Evolutionary conservation across 2,113 vertebrate genomes (phyloP), one percentile per base, ranked within the genome.

Genomic region (human (Homo sapiens)): DNA sequence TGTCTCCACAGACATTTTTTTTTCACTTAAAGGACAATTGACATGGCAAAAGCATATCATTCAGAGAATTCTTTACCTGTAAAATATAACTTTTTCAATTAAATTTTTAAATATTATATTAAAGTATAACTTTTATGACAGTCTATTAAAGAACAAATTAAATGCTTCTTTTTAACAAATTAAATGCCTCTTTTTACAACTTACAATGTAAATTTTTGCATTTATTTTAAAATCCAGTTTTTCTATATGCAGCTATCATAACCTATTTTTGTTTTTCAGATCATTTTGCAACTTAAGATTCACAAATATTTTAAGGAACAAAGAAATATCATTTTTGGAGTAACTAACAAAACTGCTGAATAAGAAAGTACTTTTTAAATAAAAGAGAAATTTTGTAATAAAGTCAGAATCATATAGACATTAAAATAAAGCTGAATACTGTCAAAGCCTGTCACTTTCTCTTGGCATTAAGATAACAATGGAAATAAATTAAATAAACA

Each of bases 41-140:
- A 13, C 43, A 57, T 23, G 38, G 45, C 32, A 64, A 79, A 95
- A 59, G 18, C 22, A 90, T 10, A 61, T 83, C 6, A 57, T 90
- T 82, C 89, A 93, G 48, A 72, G 23, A 70, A 66, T 12, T 12
- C 1, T 79, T 88, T 25, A 32, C 13, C 32, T 45, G 16, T 72
- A 94, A 96, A 90, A 76, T 59, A 94, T 6, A 93, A 61, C 61
- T 78, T 94, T 78, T 43, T 73, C 16, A 22, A 82, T 25, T 75
- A 9, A 20, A 50, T 12, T 68, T 90, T 80, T 27, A 2, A 86
- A 91, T 87, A 72, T 45, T 87, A 72, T 45, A 86, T 73, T 27
- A 90, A 93, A 72, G 73, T 25, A 17, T 8, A 92, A 20, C 6
- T 84, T n/a, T 90, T 12, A 66, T 79, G 70, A 57, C 5, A 59